Percentiles rank a stretch among this genome's conserved stretches.
phyloP scores from a whole-genome alignment of 2,888 invertebrate species.

The Spodoptera exigua region DNA sequence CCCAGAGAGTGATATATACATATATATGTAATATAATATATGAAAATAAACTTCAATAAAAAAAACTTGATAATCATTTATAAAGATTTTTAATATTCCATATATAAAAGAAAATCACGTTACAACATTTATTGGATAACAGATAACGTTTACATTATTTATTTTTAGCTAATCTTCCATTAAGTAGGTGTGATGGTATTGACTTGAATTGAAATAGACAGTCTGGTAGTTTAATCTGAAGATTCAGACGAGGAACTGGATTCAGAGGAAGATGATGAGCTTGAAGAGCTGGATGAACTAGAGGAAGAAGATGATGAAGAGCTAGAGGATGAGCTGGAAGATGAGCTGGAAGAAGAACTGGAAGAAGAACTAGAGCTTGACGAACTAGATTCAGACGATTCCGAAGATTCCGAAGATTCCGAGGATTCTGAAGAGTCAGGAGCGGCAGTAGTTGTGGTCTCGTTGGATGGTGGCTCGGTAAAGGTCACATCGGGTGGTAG shows the following conservation, averaged over 20 bases:
- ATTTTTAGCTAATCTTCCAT: too few species aligned
- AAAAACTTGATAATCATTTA: too few species aligned
- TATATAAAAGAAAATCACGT: too few species aligned
- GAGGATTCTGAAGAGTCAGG: background rate
- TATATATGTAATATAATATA: too few species aligned
- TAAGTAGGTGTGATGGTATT: background rate
- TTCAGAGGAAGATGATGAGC: constrained; percentile 1
- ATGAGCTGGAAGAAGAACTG: background rate
- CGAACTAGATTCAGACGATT: background rate
- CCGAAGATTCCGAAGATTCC: constrained; percentile 6
- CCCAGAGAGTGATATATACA: too few species aligned
- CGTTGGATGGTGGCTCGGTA: too few species aligned
- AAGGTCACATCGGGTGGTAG: too few species aligned
- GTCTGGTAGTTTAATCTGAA: constrained; percentile 1
- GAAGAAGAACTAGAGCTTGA: constrained; percentile 4
- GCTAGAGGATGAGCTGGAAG: constrained; percentile 7
- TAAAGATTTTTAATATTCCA: too few species aligned
- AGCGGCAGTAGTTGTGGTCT: too few species aligned
- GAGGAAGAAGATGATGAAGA: constrained; percentile 6
- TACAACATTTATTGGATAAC: too few species aligned
- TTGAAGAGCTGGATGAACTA: constrained; percentile 8
- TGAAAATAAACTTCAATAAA: too few species aligned
- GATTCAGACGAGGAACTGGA: constrained; percentile 7
- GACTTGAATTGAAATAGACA: background rate
- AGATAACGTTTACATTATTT: background rate